phyloP scores from a whole-genome alignment of 2,113 vertebrate species.

The Edolisoma coerulescens region DNA sequence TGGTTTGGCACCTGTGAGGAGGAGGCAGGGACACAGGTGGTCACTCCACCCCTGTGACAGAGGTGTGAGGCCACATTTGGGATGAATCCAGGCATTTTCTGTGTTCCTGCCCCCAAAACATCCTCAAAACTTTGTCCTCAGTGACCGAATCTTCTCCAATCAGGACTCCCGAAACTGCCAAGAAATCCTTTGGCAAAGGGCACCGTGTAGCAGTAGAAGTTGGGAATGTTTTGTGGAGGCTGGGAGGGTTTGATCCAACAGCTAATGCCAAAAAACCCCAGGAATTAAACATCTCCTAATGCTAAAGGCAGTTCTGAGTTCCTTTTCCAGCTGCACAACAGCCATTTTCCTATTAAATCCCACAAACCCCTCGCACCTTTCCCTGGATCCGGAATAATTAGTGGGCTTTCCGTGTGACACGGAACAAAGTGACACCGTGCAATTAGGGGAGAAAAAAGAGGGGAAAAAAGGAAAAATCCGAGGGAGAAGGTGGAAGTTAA shows the following conservation, averaged over 20 bases:
- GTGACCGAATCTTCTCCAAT: fast-evolving
- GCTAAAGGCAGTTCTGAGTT: background rate
- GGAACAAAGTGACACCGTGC: background rate
- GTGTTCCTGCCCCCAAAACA: fast-evolving
- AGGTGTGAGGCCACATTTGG: background rate
- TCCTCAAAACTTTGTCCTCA: background rate
- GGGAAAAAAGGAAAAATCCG: background rate
- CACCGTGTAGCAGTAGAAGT: background rate
- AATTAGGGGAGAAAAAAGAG: background rate
- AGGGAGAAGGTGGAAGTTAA: constrained; percentile 17
- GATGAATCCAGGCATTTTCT: background rate
- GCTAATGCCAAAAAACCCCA: background rate
- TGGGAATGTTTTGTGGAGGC: background rate
- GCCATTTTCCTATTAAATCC: constrained; percentile 24
- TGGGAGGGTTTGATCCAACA: background rate
- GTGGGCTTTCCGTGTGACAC: background rate
- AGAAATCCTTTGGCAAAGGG: background rate
- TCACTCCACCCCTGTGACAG: background rate
- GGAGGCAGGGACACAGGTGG: background rate
- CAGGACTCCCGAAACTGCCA: background rate
- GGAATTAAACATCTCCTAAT: background rate
- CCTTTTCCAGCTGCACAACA: background rate
- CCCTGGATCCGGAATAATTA: background rate
- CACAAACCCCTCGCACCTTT: background rate
- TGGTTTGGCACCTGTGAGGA: fast-evolving